Base-by-base conservation (phyloP, 2,888 invertebrate genomes). In the Raillietiella orientalis region DNA sequence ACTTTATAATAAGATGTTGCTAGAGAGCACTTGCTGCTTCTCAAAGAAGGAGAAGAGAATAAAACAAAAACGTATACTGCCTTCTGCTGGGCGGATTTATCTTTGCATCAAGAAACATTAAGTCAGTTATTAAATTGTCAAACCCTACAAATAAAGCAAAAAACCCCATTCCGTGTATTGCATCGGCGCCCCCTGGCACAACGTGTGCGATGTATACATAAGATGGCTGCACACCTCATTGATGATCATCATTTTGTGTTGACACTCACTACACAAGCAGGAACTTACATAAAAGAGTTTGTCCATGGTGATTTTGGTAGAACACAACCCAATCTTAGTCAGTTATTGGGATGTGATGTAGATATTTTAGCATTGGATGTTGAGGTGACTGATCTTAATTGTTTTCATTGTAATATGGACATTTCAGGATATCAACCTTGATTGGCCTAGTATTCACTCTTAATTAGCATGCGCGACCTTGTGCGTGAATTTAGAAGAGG, bases 231-330 rank as follows among this genome's bases (percentile, higher is more conserved):
- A 0, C 44, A 46, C 14, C 38, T 45, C 1, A 47, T 63, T 4
- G 50, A 50, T 11, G 54, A 53, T 10, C 37, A 43, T 31, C 42
- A 42, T 31, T 59, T 84, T 37, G 50, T 56, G 24, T 39, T 82
- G 15, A 55, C 58, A 30, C 36, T 82, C 12, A 58, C 57, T 25
- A 74, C 79, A 1, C 70, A 77, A 41, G 87, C 87, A 6, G 87
- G 87, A 21, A 79, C 84, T 20, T 96, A 96, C 44, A 63, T 96
- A 2, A 96, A 96, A 49, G 93, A 96, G 52, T 75, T 93, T 52
- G 71, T 77, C 12, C 84, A 93, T 49, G 79, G 90, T 3, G 93
- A 96, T 51, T 70, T 87, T 42, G 71, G 75, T 2, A 55, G 93
- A 35, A 82, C 84, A 1, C 44, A 41, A 6, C 93, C 93, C 1